Base-by-base conservation (phyloP, 2,888 invertebrate species). In the Girardia tigrina region DNA sequence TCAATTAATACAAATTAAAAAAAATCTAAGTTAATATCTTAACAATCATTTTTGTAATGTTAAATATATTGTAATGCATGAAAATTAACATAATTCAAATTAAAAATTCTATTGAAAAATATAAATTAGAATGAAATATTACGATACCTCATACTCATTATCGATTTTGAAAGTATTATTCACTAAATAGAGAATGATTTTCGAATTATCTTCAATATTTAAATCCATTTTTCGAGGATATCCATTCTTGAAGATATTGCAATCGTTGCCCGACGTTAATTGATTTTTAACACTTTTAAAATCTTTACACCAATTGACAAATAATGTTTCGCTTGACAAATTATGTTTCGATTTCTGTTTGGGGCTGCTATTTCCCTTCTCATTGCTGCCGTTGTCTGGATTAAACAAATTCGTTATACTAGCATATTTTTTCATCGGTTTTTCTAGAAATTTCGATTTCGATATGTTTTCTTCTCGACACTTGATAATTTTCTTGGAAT, bases 291-390 rank as follows among this genome's bases (percentile, higher is more conserved):
- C n/a, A n/a, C 4, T 4, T 56, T 16, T 4, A 16, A 8, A 56
- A 56, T 56, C 56, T n/a, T 56, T 56, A 56, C 23, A 56, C 56
- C 56, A 56, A 16, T 56, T 56, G n/a, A 56, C 56, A 23, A 56
- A 56, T 6, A 56, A n/a, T n/a, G n/a, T n/a, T n/a, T n/a, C n/a
- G n/a, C n/a, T n/a, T n/a, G n/a, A n/a, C n/a, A n/a, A n/a, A n/a
- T n/a, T n/a, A n/a, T n/a, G n/a, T n/a, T n/a, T n/a, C n/a, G n/a
- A n/a, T n/a, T n/a, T n/a, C n/a, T n/a, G n/a, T n/a, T n/a, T n/a
- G n/a, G n/a, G n/a, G n/a, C n/a, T 56, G 16, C 16, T 36, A 12
- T 36, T 36, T 56, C 6, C 2, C 23, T 56, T 56, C 4, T 56
- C 23, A 8, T n/a, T 16, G 23, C n/a, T 56, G 8, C 36, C 36